Evolutionary conservation across 1,140 invertebrate genomes (phyloP).

Genomic region (Pseudomyrmex gracilis): DNA sequence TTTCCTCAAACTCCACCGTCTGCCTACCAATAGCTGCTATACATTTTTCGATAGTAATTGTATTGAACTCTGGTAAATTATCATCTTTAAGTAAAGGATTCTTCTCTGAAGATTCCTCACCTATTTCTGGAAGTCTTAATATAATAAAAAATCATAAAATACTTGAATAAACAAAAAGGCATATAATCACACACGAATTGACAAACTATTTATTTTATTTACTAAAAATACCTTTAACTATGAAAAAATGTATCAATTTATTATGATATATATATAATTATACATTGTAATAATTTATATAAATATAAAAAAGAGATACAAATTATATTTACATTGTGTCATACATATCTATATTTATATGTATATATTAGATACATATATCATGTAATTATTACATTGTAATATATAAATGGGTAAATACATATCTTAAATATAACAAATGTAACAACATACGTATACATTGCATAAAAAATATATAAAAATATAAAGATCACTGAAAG

Average conservation of each 20-base stretch:
- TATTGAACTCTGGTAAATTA: slow-evolving; percentile 92
- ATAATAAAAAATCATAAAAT: slow-evolving; percentile 19
- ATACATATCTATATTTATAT: no score
- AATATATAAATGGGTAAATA: background rate
- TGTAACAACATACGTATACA: background rate
- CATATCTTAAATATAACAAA: background rate
- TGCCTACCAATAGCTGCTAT: slow-evolving; percentile 93
- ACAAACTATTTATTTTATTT: background rate
- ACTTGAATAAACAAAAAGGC: slow-evolving; percentile 47
- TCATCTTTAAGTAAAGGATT: slow-evolving; percentile 91
- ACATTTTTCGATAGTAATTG: slow-evolving; percentile 93
- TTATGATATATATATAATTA: background rate
- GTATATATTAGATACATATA: no score
- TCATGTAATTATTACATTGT: no score
- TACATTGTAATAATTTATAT: no score
- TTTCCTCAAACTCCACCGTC: slow-evolving; percentile 93
- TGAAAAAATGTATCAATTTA: slow-evolving; percentile 4
- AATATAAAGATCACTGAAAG: background rate
- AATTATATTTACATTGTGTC: no score
- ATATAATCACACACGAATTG: background rate
- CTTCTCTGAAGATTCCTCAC: slow-evolving; percentile 91
- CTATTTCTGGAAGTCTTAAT: slow-evolving; percentile 94
- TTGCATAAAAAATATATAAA: background rate
- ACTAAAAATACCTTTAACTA: background rate
- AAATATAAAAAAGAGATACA: no score